Evolutionary conservation across 2,797 vertebrate genomes (phyloP).

Genomic region (Eleutherodactylus coqui): DNA sequence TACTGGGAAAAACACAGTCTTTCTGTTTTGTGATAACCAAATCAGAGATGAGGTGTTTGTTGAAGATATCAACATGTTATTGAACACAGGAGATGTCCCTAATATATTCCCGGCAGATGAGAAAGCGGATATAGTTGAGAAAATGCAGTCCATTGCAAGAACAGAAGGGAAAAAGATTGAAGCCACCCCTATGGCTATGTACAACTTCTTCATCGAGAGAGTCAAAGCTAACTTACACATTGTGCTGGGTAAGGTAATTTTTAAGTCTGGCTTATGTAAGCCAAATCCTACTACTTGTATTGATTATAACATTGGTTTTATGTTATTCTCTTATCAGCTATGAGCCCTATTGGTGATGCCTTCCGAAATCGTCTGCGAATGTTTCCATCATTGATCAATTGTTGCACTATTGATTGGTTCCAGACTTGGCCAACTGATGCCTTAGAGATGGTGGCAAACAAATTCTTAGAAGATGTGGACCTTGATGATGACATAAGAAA

Average conservation of each 20-base stretch:
- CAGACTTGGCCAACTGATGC: constrained; percentile 92
- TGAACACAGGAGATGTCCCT: constrained; percentile 91
- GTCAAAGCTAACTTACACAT: constrained; percentile 92
- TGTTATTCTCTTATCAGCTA: constrained; percentile 75
- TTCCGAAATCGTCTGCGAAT: constrained; percentile 92
- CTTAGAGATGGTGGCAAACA: constrained; percentile 93
- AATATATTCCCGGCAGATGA: constrained; percentile 91
- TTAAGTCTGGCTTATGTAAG: background rate
- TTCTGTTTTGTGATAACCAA: constrained; percentile 89
- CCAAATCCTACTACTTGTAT: background rate
- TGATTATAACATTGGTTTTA: background rate
- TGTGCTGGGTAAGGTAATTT: constrained; percentile 82
- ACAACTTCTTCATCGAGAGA: constrained; percentile 89
- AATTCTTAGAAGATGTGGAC: constrained; percentile 90
- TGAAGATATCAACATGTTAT: constrained; percentile 92
- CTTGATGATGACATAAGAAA: constrained; percentile 80
- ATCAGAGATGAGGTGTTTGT: constrained; percentile 90
- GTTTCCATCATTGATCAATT: constrained; percentile 96
- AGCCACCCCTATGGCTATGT: constrained; percentile 87
- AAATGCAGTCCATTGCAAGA: constrained; percentile 84
- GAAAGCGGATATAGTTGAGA: constrained; percentile 89
- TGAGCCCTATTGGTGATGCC: constrained; percentile 92
- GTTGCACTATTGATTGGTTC: constrained; percentile 98
- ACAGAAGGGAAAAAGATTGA: constrained; percentile 85
- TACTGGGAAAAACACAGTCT: constrained; percentile 79